phyloP scores from a whole-genome alignment of 2,113 vertebrate species.

The Ceyx melanurus region DNA sequence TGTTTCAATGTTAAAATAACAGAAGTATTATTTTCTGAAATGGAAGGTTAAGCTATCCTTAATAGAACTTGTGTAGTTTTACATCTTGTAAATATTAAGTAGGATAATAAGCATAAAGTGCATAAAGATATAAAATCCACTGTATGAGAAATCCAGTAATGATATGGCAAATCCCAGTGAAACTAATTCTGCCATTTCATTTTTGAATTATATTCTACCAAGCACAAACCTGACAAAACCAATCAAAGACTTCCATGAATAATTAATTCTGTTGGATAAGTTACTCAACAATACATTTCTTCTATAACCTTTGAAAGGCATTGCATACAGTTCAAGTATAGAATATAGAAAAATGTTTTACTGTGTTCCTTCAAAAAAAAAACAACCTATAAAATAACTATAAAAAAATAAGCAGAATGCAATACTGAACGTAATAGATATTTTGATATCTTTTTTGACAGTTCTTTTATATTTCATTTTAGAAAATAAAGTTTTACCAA shows the following conservation, averaged over 20 bases:
- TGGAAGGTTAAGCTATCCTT: background rate
- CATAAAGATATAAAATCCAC: background rate
- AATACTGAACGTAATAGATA: background rate
- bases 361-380: background rate
- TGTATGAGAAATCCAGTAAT: background rate
- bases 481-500: background rate
- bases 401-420: background rate
- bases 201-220: background rate
- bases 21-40: background rate
- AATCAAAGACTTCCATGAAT: background rate
- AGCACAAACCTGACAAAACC: background rate
- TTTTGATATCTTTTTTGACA: background rate
- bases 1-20: background rate
- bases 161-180: background rate
- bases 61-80: background rate
- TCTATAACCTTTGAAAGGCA: background rate
- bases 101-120: background rate
- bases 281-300: background rate
- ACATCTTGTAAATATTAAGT: background rate
- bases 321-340: background rate
- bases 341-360: background rate
- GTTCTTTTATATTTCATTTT: background rate
- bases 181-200: background rate
- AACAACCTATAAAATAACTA: background rate
- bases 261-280: background rate